Base-by-base conservation (phyloP, 2,113 vertebrate genomes). In the Lampris megalopsis region DNA sequence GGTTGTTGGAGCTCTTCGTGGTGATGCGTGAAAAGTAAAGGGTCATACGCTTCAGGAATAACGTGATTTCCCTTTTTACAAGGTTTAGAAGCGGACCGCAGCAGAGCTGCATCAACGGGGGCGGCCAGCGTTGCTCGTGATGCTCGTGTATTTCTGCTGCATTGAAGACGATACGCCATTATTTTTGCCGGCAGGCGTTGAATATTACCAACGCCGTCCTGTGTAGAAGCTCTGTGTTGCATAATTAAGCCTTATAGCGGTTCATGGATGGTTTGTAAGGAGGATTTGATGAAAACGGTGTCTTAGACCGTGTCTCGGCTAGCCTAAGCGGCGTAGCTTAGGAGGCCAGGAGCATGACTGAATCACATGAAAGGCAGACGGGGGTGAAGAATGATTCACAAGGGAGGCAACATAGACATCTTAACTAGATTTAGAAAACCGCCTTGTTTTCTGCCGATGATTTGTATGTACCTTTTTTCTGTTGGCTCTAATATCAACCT, bases 291-390 rank as follows among this genome's bases (percentile, higher is more conserved):
- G 38, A 38, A 40, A 40, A 68, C 13, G 4, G 10, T 78, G 38
- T 74, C 48, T 71, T 65, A 43, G 58, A 5, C 47, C 54, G 42
- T 61, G 42, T 40, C 47, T 70, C 65, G 57, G 62, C 58, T 62
- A 53, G 61, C 67, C 40, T 63, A 50, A 50, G 50, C 50, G 11
- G 10, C 2, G 2, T 45, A 45, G 9, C 50, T 53, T 53, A 13
- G 50, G 50, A 13, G 50, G 50, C 13, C 50, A 53, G 2, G 49
- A 9, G 49, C 65, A 58, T 78, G 80, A 83, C 61, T 66, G 65
- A 71, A 79, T 75, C 81, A 74, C 67, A 74, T 79, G 72, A 80
- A 76, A 77, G 57, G 40, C 11, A 11, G 50, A 53, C 50, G n/a
- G 50, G 50, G n/a, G 50, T 65, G 8, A 80, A 75, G 38, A 48